Conservation (phyloP, 2,113 vertebrate species). For the Lamprotornis superbus region DNA sequence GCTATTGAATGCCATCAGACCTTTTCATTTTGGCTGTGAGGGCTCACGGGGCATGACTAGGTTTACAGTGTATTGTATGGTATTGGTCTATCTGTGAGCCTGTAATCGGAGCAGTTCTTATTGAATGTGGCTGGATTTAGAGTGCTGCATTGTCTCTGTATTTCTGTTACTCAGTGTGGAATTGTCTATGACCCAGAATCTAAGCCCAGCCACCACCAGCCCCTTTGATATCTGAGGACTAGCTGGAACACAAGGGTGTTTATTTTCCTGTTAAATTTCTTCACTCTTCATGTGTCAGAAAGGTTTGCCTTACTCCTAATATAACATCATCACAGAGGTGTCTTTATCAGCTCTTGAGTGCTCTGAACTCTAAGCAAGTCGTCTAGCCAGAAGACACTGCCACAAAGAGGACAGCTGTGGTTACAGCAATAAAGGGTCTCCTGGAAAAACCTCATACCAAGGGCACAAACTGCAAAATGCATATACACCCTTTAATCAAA, state of each 20-base stretch:
- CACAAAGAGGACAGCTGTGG: not conserved
- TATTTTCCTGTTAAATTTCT: not conserved
- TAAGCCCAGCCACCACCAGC: fast-evolving
- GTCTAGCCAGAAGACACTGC: not conserved
- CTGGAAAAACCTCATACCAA: not conserved
- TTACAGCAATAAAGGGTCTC: not conserved
- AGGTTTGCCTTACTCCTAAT: not conserved
- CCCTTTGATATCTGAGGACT: not conserved
- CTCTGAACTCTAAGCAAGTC: not conserved
- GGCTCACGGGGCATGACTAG: fast-evolving
- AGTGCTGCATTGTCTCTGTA: not conserved
- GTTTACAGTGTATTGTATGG: not conserved
- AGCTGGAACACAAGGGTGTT: not conserved
- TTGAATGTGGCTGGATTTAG: not conserved
- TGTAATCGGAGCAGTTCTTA: fast-evolving
- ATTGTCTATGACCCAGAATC: not conserved
- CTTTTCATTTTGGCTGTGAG: not conserved
- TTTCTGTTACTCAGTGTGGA: not conserved
- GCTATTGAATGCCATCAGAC: not conserved
- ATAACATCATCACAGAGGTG: not conserved
- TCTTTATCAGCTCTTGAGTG: not conserved
- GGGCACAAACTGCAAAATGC: not conserved
- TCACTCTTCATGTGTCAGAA: not conserved
- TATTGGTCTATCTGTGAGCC: not conserved
- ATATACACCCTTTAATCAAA: not conserved